Base-by-base conservation (phyloP, 2,888 invertebrate species). In the Thymelicus acteon region DNA sequence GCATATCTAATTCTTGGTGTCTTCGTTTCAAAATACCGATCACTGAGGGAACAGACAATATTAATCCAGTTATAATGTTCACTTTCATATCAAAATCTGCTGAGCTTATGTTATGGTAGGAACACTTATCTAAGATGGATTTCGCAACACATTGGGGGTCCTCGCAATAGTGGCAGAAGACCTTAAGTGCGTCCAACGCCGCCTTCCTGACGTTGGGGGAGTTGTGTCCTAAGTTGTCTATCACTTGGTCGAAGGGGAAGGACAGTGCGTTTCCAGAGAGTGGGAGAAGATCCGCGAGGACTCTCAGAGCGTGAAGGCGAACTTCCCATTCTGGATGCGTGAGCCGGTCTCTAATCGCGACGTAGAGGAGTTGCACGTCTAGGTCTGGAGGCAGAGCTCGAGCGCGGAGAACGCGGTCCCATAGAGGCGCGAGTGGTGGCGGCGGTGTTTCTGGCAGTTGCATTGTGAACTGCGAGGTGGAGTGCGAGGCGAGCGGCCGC, bases 261-360 rank as follows among this genome's bases (percentile, higher is more conserved):
- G 97, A 96, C 15, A 97, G 94, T 67, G 95, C 95, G 64, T 95
- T 94, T 57, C 95, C 95, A 74, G 97, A 95, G 54, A 97, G 95
- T 5, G 97, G 97, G 62, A 98, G 92, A 2, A 97, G 95, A 87
- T 97, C 97, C 40, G 96, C 95, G 49, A 97, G 94, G 8, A 98
- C 97, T 66, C 97, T 90, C 7, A 97, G 90, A 39, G 97, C 97
- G 85, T 97, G 97, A 75, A 97, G 96, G 10, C 97, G 95, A 48
- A 97, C 97, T 88, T 97, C 97, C 96, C 97, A 96, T 85, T 97
- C 97, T 0, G 97, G 96, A 84, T 97, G 97, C 52, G 95, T 94
- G 60, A 97, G 92, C 64, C 97, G 95, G 76, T 96, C 96, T 60
- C 95, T 93, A 80, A 97, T 95, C 78, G 97, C 97, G 67, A 94